Evolutionary conservation across 2,888 invertebrate genomes (phyloP), one percentile per base, ranked within the genome.

Genomic region (Ptychoptera albimana): DNA sequence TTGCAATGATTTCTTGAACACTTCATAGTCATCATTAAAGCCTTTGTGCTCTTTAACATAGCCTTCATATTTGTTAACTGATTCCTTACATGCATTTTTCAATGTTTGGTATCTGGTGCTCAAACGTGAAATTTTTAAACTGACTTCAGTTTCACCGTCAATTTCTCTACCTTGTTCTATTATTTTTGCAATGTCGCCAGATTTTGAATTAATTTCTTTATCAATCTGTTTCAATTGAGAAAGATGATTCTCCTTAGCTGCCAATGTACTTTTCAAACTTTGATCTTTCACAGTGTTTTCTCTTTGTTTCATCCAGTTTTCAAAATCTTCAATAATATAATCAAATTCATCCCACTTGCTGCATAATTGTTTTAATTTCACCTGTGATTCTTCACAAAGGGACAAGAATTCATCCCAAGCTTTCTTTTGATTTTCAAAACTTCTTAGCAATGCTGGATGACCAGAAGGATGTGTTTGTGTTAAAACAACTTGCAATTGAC

Each of bases 281-380:
- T 89, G 89, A 59, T 91, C 89, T 62, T 91, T 85, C 0, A 92
- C 75, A 58, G 82, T 79, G 41, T 74, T 74, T 64, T 94, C 93
- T 57, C 84, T 84, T 42, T 79, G 73, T 58, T 85, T 87, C 42
- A 89, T 70, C 93, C 93, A 94, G 40, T 75, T 72, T 55, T 82
- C 83, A 2, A 93, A 68, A 46, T 75, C 75, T 50, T 87, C 83
- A 31, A 89, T 73, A 14, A 79, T 72, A 40, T 75, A 75, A 55
- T 86, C 84, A 52, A 87, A 85, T 57, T 84, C 79, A 37, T 79
- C 79, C 79, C 87, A 88, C 57, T 85, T 79, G 39, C 77, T 77
- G 50, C 85, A 77, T 8, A 86, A 72, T 48, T 80, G 78, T 52
- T 80, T 79, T 11, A 89, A 64, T 60, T 81, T 82, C 12, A 74